Base-by-base conservation (phyloP, 2,888 invertebrate genomes). In the Tetragnatha montana region DNA sequence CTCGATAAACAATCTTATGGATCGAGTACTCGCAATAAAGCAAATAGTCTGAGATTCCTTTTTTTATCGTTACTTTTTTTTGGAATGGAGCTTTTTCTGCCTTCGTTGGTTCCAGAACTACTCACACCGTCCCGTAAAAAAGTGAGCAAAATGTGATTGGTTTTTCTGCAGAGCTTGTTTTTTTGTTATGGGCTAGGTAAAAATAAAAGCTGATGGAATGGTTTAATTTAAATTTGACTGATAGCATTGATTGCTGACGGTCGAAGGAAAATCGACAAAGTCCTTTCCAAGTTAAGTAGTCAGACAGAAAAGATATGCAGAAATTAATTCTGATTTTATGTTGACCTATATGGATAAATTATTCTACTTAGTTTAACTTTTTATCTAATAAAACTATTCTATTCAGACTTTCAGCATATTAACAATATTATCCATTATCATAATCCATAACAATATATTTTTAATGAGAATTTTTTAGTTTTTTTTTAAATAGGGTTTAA, bases 161-260 rank as follows among this genome's bases (percentile, higher is more conserved):
- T 60, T 60, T 60, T 60, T 60, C 60, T 12, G 7, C 17, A 35
- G 60, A 60, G 60, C 60, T 60, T 60, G 8, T 60, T 60, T 60
- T 60, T 60, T 60, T 60, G 12, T 8, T 60, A 60, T 60, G 60
- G 4, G 60, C 17, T 17, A 10, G 17, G 17, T 4, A 60, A 60
- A 60, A 14, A 17, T 17, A 60, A 60, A 60, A 17, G 60, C 17
- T 60, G 60, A 60, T 60, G 60, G 60, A 10, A 6, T 60, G 10
- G 60, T 60, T 60, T 60, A 60, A 60, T 60, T 60, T 60, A 60
- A 60, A 60, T 60, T 60, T 60, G 60, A 60, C 60, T 60, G 60
- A 60, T 60, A 60, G 17, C 60, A 17, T 60, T 60, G 60, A 60
- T 60, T 60, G 10, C 60, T 60, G 1, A 8, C 7, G 17, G 60